These are phyloP conservation scores for Odontamblyopus lacepedii DNA, from an alignment of 2,797 vertebrate genomes.

Conservation along the genomic window DNA sequence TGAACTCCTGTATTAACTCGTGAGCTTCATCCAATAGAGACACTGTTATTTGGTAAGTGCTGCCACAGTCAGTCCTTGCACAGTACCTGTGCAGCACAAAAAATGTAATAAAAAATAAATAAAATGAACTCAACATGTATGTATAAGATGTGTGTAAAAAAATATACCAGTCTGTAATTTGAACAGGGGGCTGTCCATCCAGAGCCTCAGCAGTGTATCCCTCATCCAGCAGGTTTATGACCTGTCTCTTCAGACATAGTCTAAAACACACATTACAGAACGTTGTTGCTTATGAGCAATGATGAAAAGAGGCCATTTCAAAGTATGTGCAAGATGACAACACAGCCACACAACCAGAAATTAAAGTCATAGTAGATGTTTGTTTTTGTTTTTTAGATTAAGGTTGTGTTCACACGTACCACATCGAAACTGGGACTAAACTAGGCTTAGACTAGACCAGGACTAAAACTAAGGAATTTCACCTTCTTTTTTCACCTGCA, in stretches of 20 bases:
- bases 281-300: neutral
- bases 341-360: neutral
- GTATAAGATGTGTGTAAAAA: neutral
- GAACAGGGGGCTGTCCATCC: slow-evolving; percentile 84
- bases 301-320: neutral
- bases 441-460: too few relatives aligned
- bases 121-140: neutral
- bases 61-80: slow-evolving; percentile 84
- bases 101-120: neutral
- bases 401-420: too few relatives aligned
- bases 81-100: slow-evolving; percentile 79
- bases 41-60: slow-evolving; percentile 82
- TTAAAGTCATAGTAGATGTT: neutral
- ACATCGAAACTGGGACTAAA: too few relatives aligned
- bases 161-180: slow-evolving; percentile 87
- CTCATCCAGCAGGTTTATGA: slow-evolving; percentile 84
- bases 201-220: slow-evolving; percentile 83
- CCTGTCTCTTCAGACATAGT: slow-evolving; percentile 88
- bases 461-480: too few relatives aligned
- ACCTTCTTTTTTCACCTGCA: neutral
- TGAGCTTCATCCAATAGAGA: slow-evolving; percentile 82
- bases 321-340: neutral
- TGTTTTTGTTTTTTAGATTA: neutral
- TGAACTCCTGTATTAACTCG: slow-evolving; percentile 82
- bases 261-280: slow-evolving; percentile 58